Conservation (phyloP, 1,140 invertebrate genomes). For the Micrasema longulum region DNA sequence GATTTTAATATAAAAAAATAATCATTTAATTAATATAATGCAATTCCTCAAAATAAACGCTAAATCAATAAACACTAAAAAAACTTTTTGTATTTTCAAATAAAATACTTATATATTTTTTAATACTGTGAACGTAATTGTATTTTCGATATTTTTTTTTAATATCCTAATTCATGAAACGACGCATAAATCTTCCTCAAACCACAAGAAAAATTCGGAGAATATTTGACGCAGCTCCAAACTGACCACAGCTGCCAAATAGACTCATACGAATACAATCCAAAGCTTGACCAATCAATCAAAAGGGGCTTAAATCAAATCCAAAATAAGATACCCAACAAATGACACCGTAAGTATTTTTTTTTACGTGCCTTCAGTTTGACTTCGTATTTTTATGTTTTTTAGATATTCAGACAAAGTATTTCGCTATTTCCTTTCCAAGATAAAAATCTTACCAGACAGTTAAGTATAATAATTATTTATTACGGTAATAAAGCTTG, state of each 20-base stretch:
- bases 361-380: neutral
- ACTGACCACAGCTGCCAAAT: neutral
- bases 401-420: neutral
- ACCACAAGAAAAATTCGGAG: conserved; percentile 24
- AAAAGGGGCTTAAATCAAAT: neutral
- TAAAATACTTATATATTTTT: too few species aligned
- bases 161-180: too few species aligned
- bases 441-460: conserved; percentile 12
- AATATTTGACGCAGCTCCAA: neutral
- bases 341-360: neutral
- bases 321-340: neutral
- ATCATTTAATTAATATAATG: too few species aligned
- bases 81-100: too few species aligned
- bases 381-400: neutral
- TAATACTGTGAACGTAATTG: too few species aligned
- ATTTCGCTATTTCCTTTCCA: conserved; percentile 16
- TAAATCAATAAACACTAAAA: too few species aligned
- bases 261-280: neutral
- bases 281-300: neutral
- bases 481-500: neutral
- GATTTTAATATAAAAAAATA: too few species aligned
- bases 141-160: too few species aligned
- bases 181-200: neutral
- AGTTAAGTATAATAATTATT: neutral
- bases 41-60: too few species aligned